Conservation (phyloP, 2,888 invertebrate species). For the Dastarcus helophoroides region DNA sequence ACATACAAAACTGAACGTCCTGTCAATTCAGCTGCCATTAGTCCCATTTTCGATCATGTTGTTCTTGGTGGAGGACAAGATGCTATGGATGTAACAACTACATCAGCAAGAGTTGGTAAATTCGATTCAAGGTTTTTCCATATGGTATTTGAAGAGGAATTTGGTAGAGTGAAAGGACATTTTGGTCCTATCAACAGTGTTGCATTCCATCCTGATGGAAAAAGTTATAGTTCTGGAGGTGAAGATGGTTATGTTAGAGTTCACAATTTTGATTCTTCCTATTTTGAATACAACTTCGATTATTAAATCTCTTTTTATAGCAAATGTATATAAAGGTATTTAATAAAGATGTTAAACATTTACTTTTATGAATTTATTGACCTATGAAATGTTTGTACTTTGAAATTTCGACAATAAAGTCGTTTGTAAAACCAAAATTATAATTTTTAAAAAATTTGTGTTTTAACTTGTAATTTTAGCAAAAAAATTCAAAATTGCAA, state of each 20-base stretch:
- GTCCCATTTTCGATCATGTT: constrained; percentile 91
- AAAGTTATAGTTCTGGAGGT: constrained; percentile 92
- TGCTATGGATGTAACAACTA: constrained; percentile 97
- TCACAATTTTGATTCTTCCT: constrained; percentile 91
- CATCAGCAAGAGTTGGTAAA: constrained; percentile 86
- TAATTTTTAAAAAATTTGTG: no score
- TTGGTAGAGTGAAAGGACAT: constrained; percentile 96
- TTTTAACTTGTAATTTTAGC: no score
- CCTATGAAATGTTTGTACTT: no score
- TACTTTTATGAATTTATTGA: no score
- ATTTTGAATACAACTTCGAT: constrained; percentile 93
- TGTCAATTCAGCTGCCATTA: constrained; percentile 95
- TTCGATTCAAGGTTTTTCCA: constrained; percentile 95
- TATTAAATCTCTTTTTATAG: no score
- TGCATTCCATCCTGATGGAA: constrained; percentile 96
- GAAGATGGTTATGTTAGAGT: constrained; percentile 98
- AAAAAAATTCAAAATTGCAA: no score
- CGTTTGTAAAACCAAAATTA: no score
- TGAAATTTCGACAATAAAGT: no score
- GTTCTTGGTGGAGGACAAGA: constrained; percentile 98
- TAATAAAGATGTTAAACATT: no score
- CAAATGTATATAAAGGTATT: no score
- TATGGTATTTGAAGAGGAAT: constrained; percentile 92
- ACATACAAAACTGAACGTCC: constrained; percentile 96
- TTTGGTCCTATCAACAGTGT: constrained; percentile 99